Conservation (phyloP, 2,888 invertebrate species). For the Vesta saturnalis region DNA sequence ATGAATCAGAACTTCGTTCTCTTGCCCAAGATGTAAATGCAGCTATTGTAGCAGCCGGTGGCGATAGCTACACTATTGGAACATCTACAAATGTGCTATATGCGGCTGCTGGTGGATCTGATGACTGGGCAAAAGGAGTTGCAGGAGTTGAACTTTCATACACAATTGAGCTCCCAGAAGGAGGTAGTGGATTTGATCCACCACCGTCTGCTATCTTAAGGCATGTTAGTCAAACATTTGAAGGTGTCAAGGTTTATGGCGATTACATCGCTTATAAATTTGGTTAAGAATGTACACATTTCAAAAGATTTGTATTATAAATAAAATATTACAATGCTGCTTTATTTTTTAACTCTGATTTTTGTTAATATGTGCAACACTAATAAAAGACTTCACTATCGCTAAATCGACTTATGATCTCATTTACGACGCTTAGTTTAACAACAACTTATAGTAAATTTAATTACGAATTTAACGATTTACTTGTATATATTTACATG, state of each 20-base stretch:
- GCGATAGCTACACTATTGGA: conserved; percentile 66
- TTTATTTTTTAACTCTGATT: too few species aligned
- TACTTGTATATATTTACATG: too few species aligned
- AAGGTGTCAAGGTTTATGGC: neutral
- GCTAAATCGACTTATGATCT: too few species aligned
- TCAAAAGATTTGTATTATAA: too few species aligned
- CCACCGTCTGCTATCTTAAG: conserved; percentile 66
- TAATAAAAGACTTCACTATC: too few species aligned
- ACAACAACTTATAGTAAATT: too few species aligned
- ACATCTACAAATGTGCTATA: conserved; percentile 62
- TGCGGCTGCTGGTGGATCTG: conserved; percentile 71
- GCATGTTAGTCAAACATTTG: conserved; percentile 66
- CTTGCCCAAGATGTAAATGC: neutral
- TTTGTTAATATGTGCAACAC: too few species aligned
- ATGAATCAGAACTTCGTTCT: conserved; percentile 69
- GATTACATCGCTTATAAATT: conserved; percentile 68
- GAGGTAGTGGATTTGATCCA: conserved; percentile 64
- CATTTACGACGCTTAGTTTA: too few species aligned
- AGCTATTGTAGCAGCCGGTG: conserved; percentile 58
- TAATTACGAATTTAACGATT: too few species aligned
- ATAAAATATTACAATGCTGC: too few species aligned
- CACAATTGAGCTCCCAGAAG: conserved; percentile 72
- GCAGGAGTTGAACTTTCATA: conserved; percentile 68
- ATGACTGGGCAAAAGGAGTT: conserved; percentile 71
- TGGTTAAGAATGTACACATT: too few species aligned